These are phyloP conservation scores for Rhynchotus rufescens DNA, from an alignment of 2,797 vertebrate species.

Conservation along the genomic window DNA sequence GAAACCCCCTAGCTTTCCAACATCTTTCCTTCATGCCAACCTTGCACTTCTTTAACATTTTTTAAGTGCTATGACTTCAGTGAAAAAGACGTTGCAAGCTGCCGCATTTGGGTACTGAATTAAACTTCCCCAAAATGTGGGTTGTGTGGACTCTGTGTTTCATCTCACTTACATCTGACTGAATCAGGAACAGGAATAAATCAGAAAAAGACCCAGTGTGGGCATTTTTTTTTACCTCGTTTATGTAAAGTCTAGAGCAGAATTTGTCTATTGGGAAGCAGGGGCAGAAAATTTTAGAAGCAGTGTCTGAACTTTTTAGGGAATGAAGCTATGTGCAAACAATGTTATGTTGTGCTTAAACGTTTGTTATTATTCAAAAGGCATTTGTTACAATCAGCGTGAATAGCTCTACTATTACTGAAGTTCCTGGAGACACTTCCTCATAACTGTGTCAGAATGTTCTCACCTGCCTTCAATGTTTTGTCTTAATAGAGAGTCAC, in stretches of 20 bases:
- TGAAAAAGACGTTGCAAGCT: neutral
- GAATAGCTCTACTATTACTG: neutral
- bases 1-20: neutral
- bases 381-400: neutral
- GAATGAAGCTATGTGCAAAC: neutral
- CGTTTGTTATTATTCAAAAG: neutral
- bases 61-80: neutral
- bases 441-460: neutral
- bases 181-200: neutral
- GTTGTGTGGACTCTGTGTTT: neutral
- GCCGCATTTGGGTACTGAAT: neutral
- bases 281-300: neutral
- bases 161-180: neutral
- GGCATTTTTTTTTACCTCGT: neutral
- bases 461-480: neutral
- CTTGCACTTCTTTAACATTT: neutral
- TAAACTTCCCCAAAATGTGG: conserved; percentile 16
- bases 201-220: neutral
- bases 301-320: neutral
- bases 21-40: neutral
- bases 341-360: neutral
- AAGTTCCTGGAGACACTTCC: neutral
- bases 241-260: conserved; percentile 3
- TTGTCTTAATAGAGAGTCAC: neutral
- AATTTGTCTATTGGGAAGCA: neutral